Evolutionary conservation across 1,140 invertebrate genomes (phyloP).

Genomic region (Atta colombica): DNA sequence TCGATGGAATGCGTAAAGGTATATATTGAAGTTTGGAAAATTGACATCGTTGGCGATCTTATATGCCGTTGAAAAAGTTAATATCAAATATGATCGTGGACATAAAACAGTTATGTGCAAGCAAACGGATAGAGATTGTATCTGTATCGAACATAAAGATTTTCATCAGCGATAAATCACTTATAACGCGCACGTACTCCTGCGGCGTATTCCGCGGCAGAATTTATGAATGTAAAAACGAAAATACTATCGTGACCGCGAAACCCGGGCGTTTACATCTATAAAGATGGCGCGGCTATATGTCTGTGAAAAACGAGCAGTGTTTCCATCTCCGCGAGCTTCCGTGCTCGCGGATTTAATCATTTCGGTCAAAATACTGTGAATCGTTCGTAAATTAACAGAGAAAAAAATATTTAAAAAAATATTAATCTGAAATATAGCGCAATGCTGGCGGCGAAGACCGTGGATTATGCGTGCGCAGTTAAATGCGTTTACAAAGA

Average conservation of each 20-base stretch:
- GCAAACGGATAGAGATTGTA: neutral
- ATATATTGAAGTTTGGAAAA: slow-evolving; percentile 1
- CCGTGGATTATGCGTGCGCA: neutral
- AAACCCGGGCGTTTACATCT: slow-evolving; percentile 23
- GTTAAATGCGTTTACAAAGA: slow-evolving; percentile 55
- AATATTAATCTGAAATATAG: neutral
- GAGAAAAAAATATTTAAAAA: no score
- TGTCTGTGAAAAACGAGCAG: slow-evolving; percentile 28
- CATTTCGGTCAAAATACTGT: slow-evolving; percentile 9
- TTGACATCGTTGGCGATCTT: neutral
- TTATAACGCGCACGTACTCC: slow-evolving; percentile 19
- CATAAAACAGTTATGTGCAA: neutral
- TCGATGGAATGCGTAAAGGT: neutral
- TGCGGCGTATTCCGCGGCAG: slow-evolving; percentile 19
- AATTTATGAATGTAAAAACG: slow-evolving; percentile 64
- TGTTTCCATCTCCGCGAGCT: slow-evolving; percentile 31
- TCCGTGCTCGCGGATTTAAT: slow-evolving; percentile 38
- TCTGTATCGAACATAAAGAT: slow-evolving; percentile 55
- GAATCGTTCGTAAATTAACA: slow-evolving; percentile 36
- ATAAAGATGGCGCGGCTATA: neutral
- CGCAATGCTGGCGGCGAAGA: neutral
- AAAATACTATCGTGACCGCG: slow-evolving; percentile 19
- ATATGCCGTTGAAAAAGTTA: slow-evolving; percentile 7
- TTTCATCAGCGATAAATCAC: slow-evolving; percentile 55
- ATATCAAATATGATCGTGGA: neutral